Evolutionary conservation across 2,113 vertebrate species (phyloP).

Genomic region (Prolemur simus): DNA sequence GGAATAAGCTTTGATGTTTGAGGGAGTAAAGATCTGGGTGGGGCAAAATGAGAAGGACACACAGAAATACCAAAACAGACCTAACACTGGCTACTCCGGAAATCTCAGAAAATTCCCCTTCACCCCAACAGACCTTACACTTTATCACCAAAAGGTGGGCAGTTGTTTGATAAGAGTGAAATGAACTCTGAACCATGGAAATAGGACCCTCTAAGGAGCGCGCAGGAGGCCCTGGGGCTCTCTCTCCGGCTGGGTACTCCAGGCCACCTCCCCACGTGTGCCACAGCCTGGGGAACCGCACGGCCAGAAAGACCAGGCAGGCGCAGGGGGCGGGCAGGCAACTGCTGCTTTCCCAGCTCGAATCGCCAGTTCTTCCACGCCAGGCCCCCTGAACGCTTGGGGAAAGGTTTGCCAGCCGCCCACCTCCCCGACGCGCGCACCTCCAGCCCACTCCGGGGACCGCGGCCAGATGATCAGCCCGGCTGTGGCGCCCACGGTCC

Average conservation of each 20-base stretch:
- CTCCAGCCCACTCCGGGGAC: not conserved
- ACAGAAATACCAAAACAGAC: not conserved
- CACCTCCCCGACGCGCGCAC: accelerated
- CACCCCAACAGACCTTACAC: not conserved
- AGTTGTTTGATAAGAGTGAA: not conserved
- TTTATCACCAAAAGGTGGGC: not conserved
- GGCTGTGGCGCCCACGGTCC: not conserved
- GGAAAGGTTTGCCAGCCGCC: not conserved
- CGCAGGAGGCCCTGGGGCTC: not conserved
- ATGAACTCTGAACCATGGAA: not conserved
- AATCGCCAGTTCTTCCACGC: not conserved
- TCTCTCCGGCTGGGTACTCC: accelerated
- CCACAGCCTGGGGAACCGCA: not conserved
- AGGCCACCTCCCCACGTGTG: not conserved
- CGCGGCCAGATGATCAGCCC: too few relatives aligned
- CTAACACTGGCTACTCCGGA: accelerated
- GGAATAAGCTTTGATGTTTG: not conserved
- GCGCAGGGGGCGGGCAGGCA: not conserved
- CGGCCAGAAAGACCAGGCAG: not conserved
- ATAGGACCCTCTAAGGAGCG: not conserved
- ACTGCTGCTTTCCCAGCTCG: accelerated
- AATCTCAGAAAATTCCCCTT: not conserved
- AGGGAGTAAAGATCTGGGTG: not conserved
- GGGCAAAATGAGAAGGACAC: not conserved
- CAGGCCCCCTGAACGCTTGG: not conserved